phyloP scores from a whole-genome alignment of 2,888 invertebrate genomes.

The Amphipyra tragopoginis region DNA sequence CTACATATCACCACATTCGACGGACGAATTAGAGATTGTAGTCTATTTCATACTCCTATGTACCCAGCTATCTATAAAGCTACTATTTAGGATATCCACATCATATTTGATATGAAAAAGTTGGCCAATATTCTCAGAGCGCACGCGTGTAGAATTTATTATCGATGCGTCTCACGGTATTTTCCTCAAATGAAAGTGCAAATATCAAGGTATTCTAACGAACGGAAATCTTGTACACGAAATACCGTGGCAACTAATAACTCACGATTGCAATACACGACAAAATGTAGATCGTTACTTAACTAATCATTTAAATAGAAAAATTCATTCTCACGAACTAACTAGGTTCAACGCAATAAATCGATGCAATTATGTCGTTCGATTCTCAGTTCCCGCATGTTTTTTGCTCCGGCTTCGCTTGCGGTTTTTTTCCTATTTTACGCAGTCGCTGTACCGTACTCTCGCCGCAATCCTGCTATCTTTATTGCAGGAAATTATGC shows the following conservation, averaged over 20 bases:
- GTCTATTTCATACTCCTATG: not conserved
- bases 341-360: constrained; percentile 56
- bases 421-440: constrained; percentile 46
- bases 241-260: constrained; percentile 22
- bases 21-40: not conserved
- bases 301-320: constrained; percentile 63
- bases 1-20: no score
- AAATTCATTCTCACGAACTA: constrained; percentile 65
- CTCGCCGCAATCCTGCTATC: constrained; percentile 51
- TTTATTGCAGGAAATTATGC: constrained; percentile 60
- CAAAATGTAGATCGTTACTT: constrained; percentile 59
- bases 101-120: constrained; percentile 27
- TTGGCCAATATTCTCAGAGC: constrained; percentile 15
- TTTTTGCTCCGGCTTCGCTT: constrained; percentile 34
- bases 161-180: constrained; percentile 16
- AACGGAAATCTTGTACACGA: constrained; percentile 31
- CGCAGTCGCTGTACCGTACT: constrained; percentile 41
- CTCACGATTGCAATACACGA: constrained; percentile 49
- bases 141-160: constrained; percentile 20
- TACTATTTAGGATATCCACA: not conserved
- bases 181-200: constrained; percentile 45
- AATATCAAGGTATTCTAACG: constrained; percentile 38
- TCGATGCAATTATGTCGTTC: constrained; percentile 59
- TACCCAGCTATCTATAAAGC: not conserved
- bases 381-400: constrained; percentile 50